Evolutionary conservation across 2,797 vertebrate species (phyloP), one percentile per base, ranked within the genome.

Genomic region (Protosalanx chinensis): DNA sequence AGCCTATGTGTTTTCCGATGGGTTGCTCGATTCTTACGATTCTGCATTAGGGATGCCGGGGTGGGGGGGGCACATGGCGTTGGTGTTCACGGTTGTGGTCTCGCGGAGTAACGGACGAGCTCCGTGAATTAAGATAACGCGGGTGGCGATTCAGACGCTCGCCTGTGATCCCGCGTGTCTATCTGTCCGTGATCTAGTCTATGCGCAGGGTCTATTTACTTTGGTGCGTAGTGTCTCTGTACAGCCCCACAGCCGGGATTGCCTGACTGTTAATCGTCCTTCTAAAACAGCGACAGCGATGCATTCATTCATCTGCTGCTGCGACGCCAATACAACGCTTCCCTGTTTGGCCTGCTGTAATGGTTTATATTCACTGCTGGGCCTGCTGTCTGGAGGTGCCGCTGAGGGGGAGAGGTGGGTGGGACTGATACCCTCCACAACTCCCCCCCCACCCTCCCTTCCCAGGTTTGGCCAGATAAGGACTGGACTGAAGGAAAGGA

Each of bases 1-100:
- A 87, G 86, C 78, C 84, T 82, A 71, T 87, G 85, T 87, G 80
- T 87, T 88, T 89, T 89, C 86, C 86, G 88, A 90, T 88, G 86
- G 88, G 85, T 86, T 67, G 56, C 87, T 90, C 89, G 89, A n/a
- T n/a, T n/a, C 86, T 90, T 90, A 81, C 77, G 84, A 91, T 90
- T 89, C 86, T 72, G 59, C 18, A 46, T 79, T 49, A 79, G 30
- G 85, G 72, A 84, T 83, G n/a, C 81, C 37, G n/a, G n/a, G 12
- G 29, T 35, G 5, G 16, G 61, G 18, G 61, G 33, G 57, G 82
- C 78, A 78, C 1, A 6, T 75, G 65, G 82, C 86, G 88, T 90
- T 90, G 79, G 87, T 86, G 88, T 90, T 91, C 88, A 87, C 72
- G 85, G 78, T 79, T 84, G 74, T 66, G 79, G 82, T 35, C 81